These are phyloP conservation scores for Cetoscarus ocellatus DNA, from an alignment of 2,797 vertebrate genomes.

Conservation along the genomic window DNA sequence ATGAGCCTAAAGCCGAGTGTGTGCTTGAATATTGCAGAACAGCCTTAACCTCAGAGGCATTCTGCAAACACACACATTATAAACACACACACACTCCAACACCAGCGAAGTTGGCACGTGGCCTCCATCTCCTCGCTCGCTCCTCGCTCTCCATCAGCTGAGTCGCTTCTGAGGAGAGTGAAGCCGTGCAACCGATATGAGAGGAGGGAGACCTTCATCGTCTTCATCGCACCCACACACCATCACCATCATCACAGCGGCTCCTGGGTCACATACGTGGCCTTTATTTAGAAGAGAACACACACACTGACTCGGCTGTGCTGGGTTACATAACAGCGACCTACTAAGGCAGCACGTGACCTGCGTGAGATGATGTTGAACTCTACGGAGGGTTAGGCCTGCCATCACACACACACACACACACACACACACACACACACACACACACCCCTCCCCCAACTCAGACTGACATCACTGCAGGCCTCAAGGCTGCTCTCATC, in stretches of 20 bases:
- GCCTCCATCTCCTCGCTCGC: not conserved
- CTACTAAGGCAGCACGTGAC: constrained; percentile 80
- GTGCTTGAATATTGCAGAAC: not conserved
- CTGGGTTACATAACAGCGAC: constrained; percentile 74
- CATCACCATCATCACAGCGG: constrained; percentile 49
- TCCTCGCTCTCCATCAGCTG: constrained; percentile 27
- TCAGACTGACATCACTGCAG: constrained; percentile 69
- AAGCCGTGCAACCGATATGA: constrained; percentile 42
- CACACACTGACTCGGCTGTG: constrained; percentile 46
- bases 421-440: constrained; percentile 7
- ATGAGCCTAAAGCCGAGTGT: not conserved
- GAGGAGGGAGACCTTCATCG: constrained; percentile 55
- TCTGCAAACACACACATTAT: not conserved
- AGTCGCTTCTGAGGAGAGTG: constrained; percentile 23
- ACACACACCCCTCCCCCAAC: constrained; percentile 50
- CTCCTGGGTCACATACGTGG: constrained; percentile 20
- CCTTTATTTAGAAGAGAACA: constrained; percentile 60
- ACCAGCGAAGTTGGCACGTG: constrained; percentile 4
- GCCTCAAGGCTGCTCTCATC: constrained; percentile 77
- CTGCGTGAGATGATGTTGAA: constrained; percentile 75
- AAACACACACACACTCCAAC: too few species aligned
- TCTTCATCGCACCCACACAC: constrained; percentile 47
- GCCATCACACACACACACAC: constrained; percentile 31
- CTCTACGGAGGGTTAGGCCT: constrained; percentile 67
- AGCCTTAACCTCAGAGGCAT: not conserved